phyloP scores from a whole-genome alignment of 2,888 invertebrate genomes.

The Physocephala rufipes region DNA sequence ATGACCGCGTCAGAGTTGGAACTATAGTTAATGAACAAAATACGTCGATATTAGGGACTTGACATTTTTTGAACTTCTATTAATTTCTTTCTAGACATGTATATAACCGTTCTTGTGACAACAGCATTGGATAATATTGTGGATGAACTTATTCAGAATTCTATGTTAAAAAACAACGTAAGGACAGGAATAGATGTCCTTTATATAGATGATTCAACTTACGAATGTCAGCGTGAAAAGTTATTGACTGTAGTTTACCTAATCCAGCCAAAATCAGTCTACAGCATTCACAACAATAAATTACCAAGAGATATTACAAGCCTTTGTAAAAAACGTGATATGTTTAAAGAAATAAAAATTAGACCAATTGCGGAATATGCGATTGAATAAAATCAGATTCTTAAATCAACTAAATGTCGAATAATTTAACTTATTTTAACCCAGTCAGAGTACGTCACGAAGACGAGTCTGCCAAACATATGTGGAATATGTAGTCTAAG shows the following conservation, averaged over 20 bases:
- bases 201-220: constrained; percentile 44
- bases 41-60: too few species aligned
- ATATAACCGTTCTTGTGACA: background rate
- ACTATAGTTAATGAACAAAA: too few species aligned
- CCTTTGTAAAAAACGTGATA: constrained; percentile 33
- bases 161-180: constrained; percentile 35
- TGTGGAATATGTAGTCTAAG: too few species aligned
- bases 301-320: constrained; percentile 39
- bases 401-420: too few species aligned
- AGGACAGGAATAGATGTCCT: constrained; percentile 43
- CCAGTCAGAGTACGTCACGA: too few species aligned
- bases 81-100: background rate
- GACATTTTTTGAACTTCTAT: too few species aligned
- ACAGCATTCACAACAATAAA: constrained; percentile 34
- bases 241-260: constrained; percentile 34
- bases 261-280: constrained; percentile 41
- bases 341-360: background rate
- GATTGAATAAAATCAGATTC: too few species aligned
- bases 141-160: constrained; percentile 37
- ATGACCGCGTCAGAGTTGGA: background rate
- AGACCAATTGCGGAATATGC: too few species aligned
- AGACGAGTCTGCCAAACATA: too few species aligned
- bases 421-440: too few species aligned
- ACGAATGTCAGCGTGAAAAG: background rate
- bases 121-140: constrained; percentile 20